phyloP scores from a whole-genome alignment of 2,888 invertebrate species.

The Aelia acuminata region DNA sequence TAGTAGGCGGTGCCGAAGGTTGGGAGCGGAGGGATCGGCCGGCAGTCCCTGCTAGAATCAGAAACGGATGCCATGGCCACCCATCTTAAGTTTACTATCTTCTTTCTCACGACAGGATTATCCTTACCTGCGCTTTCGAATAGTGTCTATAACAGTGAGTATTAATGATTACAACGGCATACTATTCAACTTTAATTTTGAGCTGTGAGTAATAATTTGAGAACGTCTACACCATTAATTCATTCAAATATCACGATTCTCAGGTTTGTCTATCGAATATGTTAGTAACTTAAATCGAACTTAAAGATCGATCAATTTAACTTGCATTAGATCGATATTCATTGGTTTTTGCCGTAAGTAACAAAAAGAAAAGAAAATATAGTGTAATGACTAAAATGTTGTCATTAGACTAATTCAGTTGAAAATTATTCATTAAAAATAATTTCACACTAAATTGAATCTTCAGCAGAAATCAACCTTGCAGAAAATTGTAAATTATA shows the following conservation, averaged over 20 bases:
- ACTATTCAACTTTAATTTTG: not conserved
- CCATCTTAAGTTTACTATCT: not conserved
- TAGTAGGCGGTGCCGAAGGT: not conserved
- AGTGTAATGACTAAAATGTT: not conserved
- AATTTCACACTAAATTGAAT: too few relatives aligned
- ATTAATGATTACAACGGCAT: not conserved
- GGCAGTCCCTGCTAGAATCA: slow-evolving; percentile 24
- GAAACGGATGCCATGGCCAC: slow-evolving; percentile 29
- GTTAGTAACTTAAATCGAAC: not conserved
- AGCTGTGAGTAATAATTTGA: not conserved
- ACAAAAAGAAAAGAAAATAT: not conserved
- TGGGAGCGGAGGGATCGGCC: not conserved
- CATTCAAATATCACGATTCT: too few relatives aligned
- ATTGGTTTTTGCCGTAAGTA: not conserved
- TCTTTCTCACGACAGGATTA: not conserved
- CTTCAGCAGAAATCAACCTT: too few relatives aligned
- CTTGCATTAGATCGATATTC: not conserved
- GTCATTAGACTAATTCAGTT: too few relatives aligned
- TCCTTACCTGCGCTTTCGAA: not conserved
- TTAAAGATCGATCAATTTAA: not conserved
- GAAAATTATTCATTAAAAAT: too few relatives aligned
- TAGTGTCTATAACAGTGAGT: slow-evolving; percentile 24
- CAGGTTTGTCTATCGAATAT: not conserved
- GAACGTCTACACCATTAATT: not conserved
- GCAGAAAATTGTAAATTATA: too few relatives aligned